Base-by-base conservation (phyloP, 2,113 vertebrate species). In the Vulpes lagopus region DNA sequence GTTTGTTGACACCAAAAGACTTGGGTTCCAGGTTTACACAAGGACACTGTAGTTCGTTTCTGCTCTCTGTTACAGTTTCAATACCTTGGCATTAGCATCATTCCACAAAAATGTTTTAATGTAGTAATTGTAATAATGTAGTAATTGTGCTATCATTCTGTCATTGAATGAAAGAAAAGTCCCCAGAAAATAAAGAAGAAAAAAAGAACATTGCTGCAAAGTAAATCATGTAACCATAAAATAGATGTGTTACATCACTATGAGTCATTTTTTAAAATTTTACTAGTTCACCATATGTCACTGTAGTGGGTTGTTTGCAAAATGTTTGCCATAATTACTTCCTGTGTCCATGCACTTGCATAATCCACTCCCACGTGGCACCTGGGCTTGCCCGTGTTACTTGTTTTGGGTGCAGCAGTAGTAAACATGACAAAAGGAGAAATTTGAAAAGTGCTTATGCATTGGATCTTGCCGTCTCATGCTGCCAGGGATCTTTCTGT, bases 401-500 rank as follows among this genome's bases (percentile, higher is more conserved):
- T 35, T 35, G 64, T 17, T 35, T 65, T 23, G 30, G 22, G 57
- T 30, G 35, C 22, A 51, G 64, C 11, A 5, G n/a, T 16, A 27
- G 15, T 12, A 60, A 25, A 35, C 9, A 3, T 10, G 43, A 60
- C 20, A 22, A n/a, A 86, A 19, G 16, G 38, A 8, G 69, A 76
- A 12, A 64, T 12, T n/a, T 35, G 30, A 60, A 80, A 79, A 71
- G n/a, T 12, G 25, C 53, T 38, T 19, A 4, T 55, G 43, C 1
- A 0, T 2, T 32, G 30, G 25, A 3, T 20, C 16, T 51, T 38
- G 17, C 14, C 7, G 25, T 65, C 64, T 74, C 35, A 0, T 1
- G 43, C 55, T 64, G 8, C 9, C 1, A 0, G 8, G 74, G 15
- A 17, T 11, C 25, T 6, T 20, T 64, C 43, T 12, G 51, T 30